Base-by-base conservation (phyloP, 2,888 invertebrate species). In the Rotaria magnacalcarata region DNA sequence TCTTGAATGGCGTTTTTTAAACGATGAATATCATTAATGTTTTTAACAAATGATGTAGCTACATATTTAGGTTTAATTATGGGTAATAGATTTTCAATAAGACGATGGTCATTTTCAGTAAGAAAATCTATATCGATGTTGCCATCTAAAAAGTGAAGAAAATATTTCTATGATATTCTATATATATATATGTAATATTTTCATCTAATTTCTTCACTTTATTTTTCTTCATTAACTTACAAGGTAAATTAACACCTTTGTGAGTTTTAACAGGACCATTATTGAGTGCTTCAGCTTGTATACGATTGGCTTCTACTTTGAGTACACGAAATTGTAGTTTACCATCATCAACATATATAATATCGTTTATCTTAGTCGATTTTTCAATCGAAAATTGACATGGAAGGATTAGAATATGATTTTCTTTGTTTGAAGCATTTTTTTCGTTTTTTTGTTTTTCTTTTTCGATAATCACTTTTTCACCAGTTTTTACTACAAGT, bases 401-500 rank as follows among this genome's bases (percentile, higher is more conserved):
- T 47, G 80, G 80, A 11, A 80, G 80, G 16, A n/a, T 11, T 24
- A 19, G 10, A 21, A 47, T 43, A 24, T 41, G 24, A 21, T 67
- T 67, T n/a, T 75, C 24, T 47, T 41, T n/a, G 7, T 74, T 8
- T 0, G 2, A 10, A 27, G 11, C 14, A 67, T 27, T n/a, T 27
- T n/a, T 2, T n/a, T 47, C 19, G 19, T 34, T 67, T 19, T 41
- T 4, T 6, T 19, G 2, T 34, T 16, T 34, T 67, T 67, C 67
- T 67, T 67, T 67, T 34, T 67, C 67, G 10, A 67, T 67, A 67
- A 67, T 34, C 2, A 67, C 67, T 41, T 67, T 67, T 34, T 67
- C 67, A 34, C 67, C 91, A 54, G 90, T 89, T 74, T 90, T 90
- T 87, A 92, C 92, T 84, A 91, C 91, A 87, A 93, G 88, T 5